These are phyloP conservation scores for Papio anubis DNA, from an alignment of 2,113 vertebrate genomes.

Conservation along the genomic window DNA sequence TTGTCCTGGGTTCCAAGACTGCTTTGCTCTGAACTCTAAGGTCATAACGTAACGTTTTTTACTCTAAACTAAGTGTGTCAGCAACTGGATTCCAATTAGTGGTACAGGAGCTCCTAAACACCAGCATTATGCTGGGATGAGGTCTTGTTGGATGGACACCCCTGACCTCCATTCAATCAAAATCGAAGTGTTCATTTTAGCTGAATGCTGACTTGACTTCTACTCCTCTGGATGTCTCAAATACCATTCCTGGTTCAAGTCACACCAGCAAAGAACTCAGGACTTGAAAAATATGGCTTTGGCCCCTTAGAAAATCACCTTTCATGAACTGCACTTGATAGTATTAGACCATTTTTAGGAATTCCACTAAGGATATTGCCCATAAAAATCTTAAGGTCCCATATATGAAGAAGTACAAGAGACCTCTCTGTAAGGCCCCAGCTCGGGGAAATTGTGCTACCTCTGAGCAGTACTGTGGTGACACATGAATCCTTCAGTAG, in stretches of 20 bases:
- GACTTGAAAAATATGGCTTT: background rate
- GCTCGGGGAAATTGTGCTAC: background rate
- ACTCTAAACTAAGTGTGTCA: background rate
- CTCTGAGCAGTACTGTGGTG: background rate
- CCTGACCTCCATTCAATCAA: background rate
- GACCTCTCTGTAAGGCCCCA: background rate
- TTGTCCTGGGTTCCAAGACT: background rate
- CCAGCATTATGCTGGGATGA: background rate
- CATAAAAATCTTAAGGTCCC: background rate
- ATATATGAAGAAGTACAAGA: background rate
- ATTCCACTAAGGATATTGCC: background rate
- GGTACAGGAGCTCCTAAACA: background rate
- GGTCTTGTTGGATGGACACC: background rate
- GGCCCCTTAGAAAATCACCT: background rate
- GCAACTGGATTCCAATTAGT: background rate
- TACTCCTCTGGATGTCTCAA: background rate
- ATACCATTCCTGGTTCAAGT: background rate
- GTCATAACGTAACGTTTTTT: background rate
- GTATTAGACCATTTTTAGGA: background rate
- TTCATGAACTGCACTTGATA: background rate
- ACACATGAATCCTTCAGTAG: background rate
- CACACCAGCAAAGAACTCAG: background rate
- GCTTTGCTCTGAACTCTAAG: conserved; percentile 8
- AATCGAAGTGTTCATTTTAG: background rate
- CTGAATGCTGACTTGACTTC: background rate